Conservation (phyloP, 2,888 invertebrate genomes). For the Philereme vetulata region DNA sequence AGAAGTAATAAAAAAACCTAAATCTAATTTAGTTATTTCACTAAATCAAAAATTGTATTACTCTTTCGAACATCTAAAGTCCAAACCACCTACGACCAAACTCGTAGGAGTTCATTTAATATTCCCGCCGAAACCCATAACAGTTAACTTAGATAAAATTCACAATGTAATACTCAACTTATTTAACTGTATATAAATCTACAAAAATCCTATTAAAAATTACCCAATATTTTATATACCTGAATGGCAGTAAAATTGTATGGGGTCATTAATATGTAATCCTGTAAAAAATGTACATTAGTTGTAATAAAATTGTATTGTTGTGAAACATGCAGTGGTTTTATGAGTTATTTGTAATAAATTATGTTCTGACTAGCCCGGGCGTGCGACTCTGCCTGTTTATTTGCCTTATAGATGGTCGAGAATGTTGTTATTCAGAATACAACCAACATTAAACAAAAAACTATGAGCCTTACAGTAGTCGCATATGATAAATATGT, state of each 20-base stretch:
- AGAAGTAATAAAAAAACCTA: not conserved
- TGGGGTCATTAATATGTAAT: conserved; percentile 73
- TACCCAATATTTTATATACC: conserved; percentile 62
- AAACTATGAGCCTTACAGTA: no score
- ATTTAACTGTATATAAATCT: conserved; percentile 53
- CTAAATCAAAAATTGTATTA: conserved; percentile 22
- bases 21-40: conserved; percentile 24
- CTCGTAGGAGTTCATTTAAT: conserved; percentile 3
- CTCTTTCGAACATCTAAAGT: not conserved
- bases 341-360: conserved; percentile 80
- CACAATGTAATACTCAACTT: conserved; percentile 32
- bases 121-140: conserved; percentile 25
- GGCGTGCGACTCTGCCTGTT: conserved; percentile 9
- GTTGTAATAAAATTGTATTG: conserved; percentile 51
- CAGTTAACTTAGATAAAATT: conserved; percentile 38
- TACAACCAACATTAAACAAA: no score
- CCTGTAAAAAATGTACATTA: conserved; percentile 66
- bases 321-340: conserved; percentile 50
- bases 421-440: no score
- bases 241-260: conserved; percentile 48
- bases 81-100: conserved; percentile 20
- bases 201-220: conserved; percentile 62
- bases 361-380: conserved; percentile 27
- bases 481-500: no score
- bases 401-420: not conserved